Conservation (phyloP, 1,140 invertebrate genomes). For the Sesamia nonagrioides region DNA sequence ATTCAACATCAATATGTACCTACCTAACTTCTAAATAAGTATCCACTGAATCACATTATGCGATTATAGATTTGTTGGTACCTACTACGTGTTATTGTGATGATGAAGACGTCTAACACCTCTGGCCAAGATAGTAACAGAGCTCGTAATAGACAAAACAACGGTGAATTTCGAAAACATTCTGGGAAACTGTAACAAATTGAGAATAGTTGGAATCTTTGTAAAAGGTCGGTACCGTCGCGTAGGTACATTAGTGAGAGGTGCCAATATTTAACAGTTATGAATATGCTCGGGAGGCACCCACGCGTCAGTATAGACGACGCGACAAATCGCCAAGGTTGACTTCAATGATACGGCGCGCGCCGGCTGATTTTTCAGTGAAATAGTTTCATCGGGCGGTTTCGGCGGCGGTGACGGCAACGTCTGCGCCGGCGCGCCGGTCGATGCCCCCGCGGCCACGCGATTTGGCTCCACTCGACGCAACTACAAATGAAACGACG, state of each 20-base stretch:
- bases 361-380: constrained; percentile 84
- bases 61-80: constrained; percentile 12
- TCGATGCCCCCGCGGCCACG: constrained; percentile 77
- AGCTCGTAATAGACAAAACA: constrained; percentile 9
- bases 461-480: constrained; percentile 75
- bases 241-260: constrained; percentile 64
- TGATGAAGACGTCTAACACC: constrained; percentile 1
- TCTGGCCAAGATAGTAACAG: constrained; percentile 4
- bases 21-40: constrained; percentile 6
- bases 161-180: constrained; percentile 30
- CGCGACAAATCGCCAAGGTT: constrained; percentile 84
- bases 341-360: constrained; percentile 80
- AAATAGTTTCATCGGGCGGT: constrained; percentile 82
- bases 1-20: constrained; percentile 2
- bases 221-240: constrained; percentile 22
- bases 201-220: constrained; percentile 33
- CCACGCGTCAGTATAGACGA: constrained; percentile 79
- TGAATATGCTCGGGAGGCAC: constrained; percentile 74
- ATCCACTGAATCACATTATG: constrained; percentile 9
- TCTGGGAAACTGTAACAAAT: constrained; percentile 34
- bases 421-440: constrained; percentile 75
- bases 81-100: constrained; percentile 13
- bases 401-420: constrained; percentile 76
- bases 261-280: constrained; percentile 78
- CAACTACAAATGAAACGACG: constrained; percentile 69